Base-by-base conservation (phyloP, 2,113 vertebrate species). In the Archocentrus centrarchus region DNA sequence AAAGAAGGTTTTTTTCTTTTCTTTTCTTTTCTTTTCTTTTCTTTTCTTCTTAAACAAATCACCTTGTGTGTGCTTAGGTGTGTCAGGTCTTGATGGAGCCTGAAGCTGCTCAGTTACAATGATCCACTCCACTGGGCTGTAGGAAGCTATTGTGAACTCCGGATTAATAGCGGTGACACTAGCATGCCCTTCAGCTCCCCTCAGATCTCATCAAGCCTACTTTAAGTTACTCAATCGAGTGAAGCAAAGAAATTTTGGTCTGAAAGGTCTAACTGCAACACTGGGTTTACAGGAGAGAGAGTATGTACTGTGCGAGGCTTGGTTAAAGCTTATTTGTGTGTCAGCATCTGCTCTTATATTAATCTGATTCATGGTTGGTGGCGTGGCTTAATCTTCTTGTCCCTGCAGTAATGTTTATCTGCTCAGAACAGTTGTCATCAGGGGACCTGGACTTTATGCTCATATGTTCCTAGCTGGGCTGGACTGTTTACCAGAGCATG, bases 71-170 rank as follows among this genome's bases (percentile, higher is more conserved):
- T 22, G 3, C 59, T 44, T 64, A 10, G 75, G 83, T 79, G 61
- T 81, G 59, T 88, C 83, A 59, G n/a, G 59, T 30, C 27, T 68
- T 81, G 59, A 37, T 62, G 59, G 77, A 85, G 80, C 81, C 77
- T 76, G 76, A 87, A 89, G 66, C 77, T 50, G 30, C 50, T 86
- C 75, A 70, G 70, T 76, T 70, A 78, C 83, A 89, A 89, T 91
- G 90, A 93, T 88, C 66, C 88, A 88, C 77, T 90, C 88, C 86
- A 82, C 30, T 87, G 86, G 79, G 57, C 86, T 85, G 82, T 17
- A 84, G 83, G 86, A 92, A 90, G 85, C 86, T 81, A 81, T 92
- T 88, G 85, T 93, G 89, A 89, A 89, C 80, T 58, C 18, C 32
- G 89, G 83, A 90, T 92, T 90, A 91, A 89, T 85, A 86, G 80